Base-by-base conservation (phyloP, 2,797 vertebrate genomes). In the Decapterus maruadsi region DNA sequence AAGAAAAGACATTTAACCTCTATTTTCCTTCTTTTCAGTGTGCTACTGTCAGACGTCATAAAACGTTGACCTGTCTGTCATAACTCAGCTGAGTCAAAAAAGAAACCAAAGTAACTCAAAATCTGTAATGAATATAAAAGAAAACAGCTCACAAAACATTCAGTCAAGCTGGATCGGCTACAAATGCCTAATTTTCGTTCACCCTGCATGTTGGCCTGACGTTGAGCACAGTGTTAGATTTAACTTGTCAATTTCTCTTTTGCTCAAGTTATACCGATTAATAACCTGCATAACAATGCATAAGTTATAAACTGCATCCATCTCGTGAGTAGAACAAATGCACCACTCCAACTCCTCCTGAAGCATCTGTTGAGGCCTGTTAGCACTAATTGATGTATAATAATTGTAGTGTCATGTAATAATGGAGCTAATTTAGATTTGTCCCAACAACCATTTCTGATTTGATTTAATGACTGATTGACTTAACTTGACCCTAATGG, bases 401-500 rank as follows among this genome's bases (percentile, higher is more conserved):
- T 50, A 51, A n/a, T 54, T 61, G 4, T 13, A 34, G 3, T 61
- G 60, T 63, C 2, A 22, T 31, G 2, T 42, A 19, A 51, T 20
- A 61, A 29, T 61, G 6, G 29, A 69, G 16, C 4, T 40, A 48
- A 9, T 50, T 65, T 54, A 54, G 13, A 48, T 22, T n/a, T 40
- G 48, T 40, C 46, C 14, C 8, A 40, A 31, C 14, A 36, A 22
- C 61, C 48, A 64, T n/a, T 55, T 68, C 10, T 60, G 10, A 55
- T 36, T 36, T 36, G 34, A 36, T 36, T 36, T 36, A 36, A 36
- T 36, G 34, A 36, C 34, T 36, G 34, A 36, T 11, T 60, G 8
- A 54, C 70, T 65, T 60, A 6, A 51, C 38, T 67, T 46, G 20
- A 70, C 38, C 66, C 56, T 29, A 38, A 13, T 54, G 8, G 50